A percentile compares a stretch with the other conserved stretches of the same genome.
Conservation (phyloP, 53 echinoderm and acorn worm genomes). For the Glandiceps talaboti region DNA sequence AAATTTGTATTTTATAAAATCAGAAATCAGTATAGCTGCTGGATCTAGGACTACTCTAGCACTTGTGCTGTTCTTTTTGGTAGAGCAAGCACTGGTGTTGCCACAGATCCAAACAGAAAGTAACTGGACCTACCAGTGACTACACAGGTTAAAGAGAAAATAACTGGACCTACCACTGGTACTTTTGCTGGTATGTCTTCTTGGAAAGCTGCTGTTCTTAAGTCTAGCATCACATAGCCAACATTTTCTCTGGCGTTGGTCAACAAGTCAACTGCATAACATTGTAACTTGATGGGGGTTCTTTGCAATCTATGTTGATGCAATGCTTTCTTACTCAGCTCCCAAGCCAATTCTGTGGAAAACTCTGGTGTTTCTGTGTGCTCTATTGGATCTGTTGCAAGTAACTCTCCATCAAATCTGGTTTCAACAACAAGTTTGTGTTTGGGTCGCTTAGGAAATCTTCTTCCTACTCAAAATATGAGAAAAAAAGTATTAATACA, state of each 20-base stretch:
- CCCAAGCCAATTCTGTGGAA: conserved; percentile 89
- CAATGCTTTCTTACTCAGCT: conserved; percentile 66
- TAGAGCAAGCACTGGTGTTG: no score
- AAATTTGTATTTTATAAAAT: no score
- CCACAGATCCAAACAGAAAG: no score
- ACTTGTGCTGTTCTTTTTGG: no score
- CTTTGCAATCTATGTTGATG: conserved; percentile 90
- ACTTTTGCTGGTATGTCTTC: conserved; percentile 61
- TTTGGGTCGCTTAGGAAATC: conserved; percentile 70
- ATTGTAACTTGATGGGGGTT: conserved; percentile 86
- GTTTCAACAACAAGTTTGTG: conserved; percentile 76
- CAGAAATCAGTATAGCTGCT: no score
- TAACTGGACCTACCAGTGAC: no score
- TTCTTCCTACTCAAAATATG: conserved; percentile 67
- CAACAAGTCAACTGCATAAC: conserved; percentile 47
- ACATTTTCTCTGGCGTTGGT: conserved; percentile 60
- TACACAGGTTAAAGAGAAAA: no score
- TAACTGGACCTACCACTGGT: conserved; percentile 71
- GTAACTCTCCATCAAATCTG: conserved; percentile 80
- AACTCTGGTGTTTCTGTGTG: conserved; percentile 77
- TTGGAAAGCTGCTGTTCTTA: conserved; percentile 59
- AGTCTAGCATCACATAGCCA: conserved; percentile 79
- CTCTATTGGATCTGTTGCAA: conserved; percentile 74
- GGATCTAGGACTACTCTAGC: no score
- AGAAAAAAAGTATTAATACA: no score